Percentiles rank a stretch among this genome's conserved stretches.
Conservation (phyloP, 2,888 invertebrate species). For the Neelides folsomi region DNA sequence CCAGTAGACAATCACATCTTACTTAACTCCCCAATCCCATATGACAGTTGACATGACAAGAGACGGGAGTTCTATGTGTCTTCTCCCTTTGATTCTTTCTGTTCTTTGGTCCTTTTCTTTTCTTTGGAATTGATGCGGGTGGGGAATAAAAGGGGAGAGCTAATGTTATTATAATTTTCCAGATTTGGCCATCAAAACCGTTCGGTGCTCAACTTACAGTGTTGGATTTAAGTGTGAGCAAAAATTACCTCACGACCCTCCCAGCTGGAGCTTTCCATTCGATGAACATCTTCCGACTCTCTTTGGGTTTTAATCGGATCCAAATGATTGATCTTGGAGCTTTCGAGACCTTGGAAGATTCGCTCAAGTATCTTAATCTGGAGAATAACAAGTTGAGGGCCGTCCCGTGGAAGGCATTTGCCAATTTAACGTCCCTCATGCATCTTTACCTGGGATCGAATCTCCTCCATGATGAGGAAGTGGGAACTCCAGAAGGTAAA, state of each 20-base stretch:
- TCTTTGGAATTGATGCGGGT: too few relatives aligned
- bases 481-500: constrained; percentile 22
- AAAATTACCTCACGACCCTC: constrained; percentile 57
- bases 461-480: constrained; percentile 23
- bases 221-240: constrained; percentile 65
- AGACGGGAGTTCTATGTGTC: too few relatives aligned
- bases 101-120: too few relatives aligned
- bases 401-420: constrained; percentile 56
- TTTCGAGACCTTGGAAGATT: constrained; percentile 50
- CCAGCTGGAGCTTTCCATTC: constrained; percentile 54
- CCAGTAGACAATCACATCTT: too few relatives aligned
- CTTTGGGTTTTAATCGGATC: constrained; percentile 80
- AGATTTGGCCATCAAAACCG: constrained; percentile 27
- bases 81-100: too few relatives aligned
- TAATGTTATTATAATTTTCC: not conserved
- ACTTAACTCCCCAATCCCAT: too few relatives aligned
- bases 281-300: constrained; percentile 52
- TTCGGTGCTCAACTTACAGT: constrained; percentile 46
- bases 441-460: constrained; percentile 32
- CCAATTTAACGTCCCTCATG: constrained; percentile 59
- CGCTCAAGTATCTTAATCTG: constrained; percentile 61
- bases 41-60: too few relatives aligned
- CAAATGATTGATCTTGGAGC: constrained; percentile 66
- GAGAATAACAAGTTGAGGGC: constrained; percentile 61
- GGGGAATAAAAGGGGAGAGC: too few relatives aligned